Evolutionary conservation across 1,140 invertebrate species (phyloP).

Genomic region (Cataglyphis hispanica): DNA sequence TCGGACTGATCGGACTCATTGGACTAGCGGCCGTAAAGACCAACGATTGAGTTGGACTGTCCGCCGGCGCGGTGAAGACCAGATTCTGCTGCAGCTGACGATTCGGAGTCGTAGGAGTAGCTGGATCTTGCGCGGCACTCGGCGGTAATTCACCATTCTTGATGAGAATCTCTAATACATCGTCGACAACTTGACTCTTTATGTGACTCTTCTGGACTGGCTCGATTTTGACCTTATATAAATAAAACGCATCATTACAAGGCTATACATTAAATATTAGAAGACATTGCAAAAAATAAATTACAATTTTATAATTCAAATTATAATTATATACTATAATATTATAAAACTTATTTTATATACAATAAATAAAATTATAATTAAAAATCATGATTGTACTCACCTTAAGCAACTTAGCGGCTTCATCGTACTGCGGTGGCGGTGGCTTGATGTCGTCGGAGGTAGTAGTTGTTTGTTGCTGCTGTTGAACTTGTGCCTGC

Average conservation of each 20-base stretch:
- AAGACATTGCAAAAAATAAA: neutral
- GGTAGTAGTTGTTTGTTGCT: slow-evolving; percentile 77
- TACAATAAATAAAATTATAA: neutral
- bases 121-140: slow-evolving; percentile 93
- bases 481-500: slow-evolving; percentile 84
- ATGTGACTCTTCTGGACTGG: slow-evolving; percentile 87
- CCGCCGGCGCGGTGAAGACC: slow-evolving; percentile 82
- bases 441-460: slow-evolving; percentile 85
- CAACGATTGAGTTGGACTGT: slow-evolving; percentile 81
- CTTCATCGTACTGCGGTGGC: slow-evolving; percentile 91
- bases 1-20: slow-evolving; percentile 83
- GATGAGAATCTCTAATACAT: slow-evolving; percentile 97
- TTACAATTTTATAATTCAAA: neutral
- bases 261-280: neutral
- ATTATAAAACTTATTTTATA: neutral
- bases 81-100: slow-evolving; percentile 84
- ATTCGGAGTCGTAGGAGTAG: slow-evolving; percentile 89
- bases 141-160: slow-evolving; percentile 96
- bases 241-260: slow-evolving; percentile 18
- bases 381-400: slow-evolving; percentile 18
- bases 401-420: slow-evolving; percentile 89
- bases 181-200: slow-evolving; percentile 96
- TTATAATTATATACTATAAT: slow-evolving; percentile 9
- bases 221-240: slow-evolving; percentile 84
- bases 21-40: slow-evolving; percentile 81